phyloP scores from a whole-genome alignment of 1,140 invertebrate genomes.

The Aphelinus certus region DNA sequence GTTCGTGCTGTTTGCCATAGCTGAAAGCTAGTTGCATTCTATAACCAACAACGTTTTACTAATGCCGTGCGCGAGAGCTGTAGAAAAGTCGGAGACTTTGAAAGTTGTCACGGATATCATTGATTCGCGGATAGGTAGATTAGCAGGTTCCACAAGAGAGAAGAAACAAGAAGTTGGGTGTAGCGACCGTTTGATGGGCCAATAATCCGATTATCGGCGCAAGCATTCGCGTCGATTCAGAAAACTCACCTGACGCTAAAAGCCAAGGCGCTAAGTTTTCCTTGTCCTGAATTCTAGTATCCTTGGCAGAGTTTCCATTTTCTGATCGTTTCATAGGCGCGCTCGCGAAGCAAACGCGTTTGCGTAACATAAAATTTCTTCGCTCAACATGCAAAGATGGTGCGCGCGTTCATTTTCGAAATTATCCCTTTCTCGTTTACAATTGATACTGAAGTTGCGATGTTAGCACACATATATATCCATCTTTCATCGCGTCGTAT shows the following conservation, averaged over 20 bases:
- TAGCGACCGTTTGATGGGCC: neutral
- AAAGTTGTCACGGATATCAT: too few relatives aligned
- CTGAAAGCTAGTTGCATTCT: conserved; percentile 8
- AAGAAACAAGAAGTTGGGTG: conserved; percentile 7
- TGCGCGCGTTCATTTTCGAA: too few relatives aligned
- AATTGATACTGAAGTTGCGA: too few relatives aligned
- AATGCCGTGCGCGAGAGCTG: neutral
- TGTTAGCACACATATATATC: too few relatives aligned
- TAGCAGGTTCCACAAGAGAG: neutral
- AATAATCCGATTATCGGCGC: conserved; percentile 25
- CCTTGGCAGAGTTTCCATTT: conserved; percentile 54
- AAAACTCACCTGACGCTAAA: conserved; percentile 15
- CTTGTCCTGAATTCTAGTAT: conserved; percentile 49
- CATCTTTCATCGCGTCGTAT: too few relatives aligned
- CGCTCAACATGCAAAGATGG: neutral
- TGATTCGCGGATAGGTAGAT: too few relatives aligned
- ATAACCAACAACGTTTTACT: neutral
- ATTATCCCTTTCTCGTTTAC: too few relatives aligned
- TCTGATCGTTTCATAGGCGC: conserved; percentile 13
- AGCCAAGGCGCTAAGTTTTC: conserved; percentile 45
- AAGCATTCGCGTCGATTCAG: conserved; percentile 18
- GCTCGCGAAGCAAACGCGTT: neutral
- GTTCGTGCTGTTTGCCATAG: neutral
- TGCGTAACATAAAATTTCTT: conserved; percentile 15
- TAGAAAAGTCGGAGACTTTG: too few relatives aligned